Evolutionary conservation across 2,888 invertebrate species (phyloP), one percentile per base, ranked within the genome.

Genomic region (Metalampra italica): DNA sequence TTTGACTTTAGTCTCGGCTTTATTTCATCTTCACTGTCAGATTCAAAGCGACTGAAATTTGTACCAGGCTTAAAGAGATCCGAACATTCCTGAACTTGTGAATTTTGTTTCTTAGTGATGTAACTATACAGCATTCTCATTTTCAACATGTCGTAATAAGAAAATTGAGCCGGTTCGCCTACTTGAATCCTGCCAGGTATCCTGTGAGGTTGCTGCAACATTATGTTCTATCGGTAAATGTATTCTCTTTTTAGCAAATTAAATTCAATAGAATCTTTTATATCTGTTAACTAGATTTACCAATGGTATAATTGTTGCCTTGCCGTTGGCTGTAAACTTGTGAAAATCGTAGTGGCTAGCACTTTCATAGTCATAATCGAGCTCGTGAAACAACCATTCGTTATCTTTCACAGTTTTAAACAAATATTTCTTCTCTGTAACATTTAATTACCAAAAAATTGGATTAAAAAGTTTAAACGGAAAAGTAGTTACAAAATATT

Each of bases 381-480:
- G 0, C 7, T 71, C 68, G 46, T 78, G 68, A 51, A 83, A 86
- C 34, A 83, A 48, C 85, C 85, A 86, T 5, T 80, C 68, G 8
- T 57, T 45, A 47, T 76, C 49, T 7, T 53, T 50, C 3, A 82
- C 22, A 43, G 60, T 22, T 22, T 22, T 22, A 22, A 3, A 22
- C 22, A 22, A 22, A 22, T 22, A 22, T 22, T 22, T 22, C 22
- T 22, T 22, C 5, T 22, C 5, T 22, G 22, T 3, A 22, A 22
- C 22, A 22, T 22, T 22, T 22, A 22, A 22, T 3, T 5, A 3
- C 22, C 5, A 3, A 22, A 22, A 22, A 22, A 3, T 3, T 22
- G n/a, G n/a, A n/a, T 22, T 22, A 22, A 22, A 3, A 22, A 22
- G 2, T 22, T 3, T 22, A 3, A 3, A 22, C 5, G 3, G 22